Evolutionary conservation across 2,113 vertebrate species (phyloP), one percentile per base, ranked within the genome.

Genomic region (Panurus biarmicus): DNA sequence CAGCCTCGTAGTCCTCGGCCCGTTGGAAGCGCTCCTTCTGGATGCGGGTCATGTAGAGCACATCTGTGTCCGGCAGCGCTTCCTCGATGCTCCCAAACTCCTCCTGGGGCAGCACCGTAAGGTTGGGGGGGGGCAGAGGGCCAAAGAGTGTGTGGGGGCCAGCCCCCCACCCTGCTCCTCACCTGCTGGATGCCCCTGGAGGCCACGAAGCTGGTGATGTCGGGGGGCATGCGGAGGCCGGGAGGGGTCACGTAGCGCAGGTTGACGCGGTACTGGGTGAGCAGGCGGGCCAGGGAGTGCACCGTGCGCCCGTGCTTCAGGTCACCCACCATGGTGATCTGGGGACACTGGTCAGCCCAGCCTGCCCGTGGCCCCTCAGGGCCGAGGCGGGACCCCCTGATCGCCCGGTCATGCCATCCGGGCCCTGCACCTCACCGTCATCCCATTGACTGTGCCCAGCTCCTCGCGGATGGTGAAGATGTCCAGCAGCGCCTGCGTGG

Each of bases 321-420:
- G 95, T 99, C 99, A 0, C 99, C 99, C 7, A 99, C 99, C 99
- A 99, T 99, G 1, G 99, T 99, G 94, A 99, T 98, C 99, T 99
- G 90, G 15, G 24, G 72, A 42, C 3, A 60, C 53, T 2, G 1
- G 61, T 47, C 77, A 54, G 47, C 53, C 36, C 35, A 3, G 74
- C 53, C 47, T 6, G 15, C 0, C 15, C 23, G 1, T 0, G 3
- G 17, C 11, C 47, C 28, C 22, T 4, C 44, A 2, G 60, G 26
- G 40, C 65, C 48, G 1, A 3, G 8, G 20, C 5, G 5, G 57
- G 24, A 24, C n/a, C 77, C 44, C 24, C 2, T 0, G 6, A 7
- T 3, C 24, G 3, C 14, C 10, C 6, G 1, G 4, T 9, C 0
- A 0, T 2, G 4, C 5, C 19, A 8, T 5, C 5, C 1, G 1